phyloP scores from a whole-genome alignment of 2,113 vertebrate genomes.

The mouse (Mus musculus) region GRCm39 chr5:88960501-88961000 shows the following conservation, averaged over 20 bases:
- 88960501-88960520: background rate
- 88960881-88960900: conserved; percentile 53
- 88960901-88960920: background rate
- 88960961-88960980: background rate
- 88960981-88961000: background rate
- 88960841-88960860: background rate
- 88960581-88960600: background rate
- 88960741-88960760: conserved; percentile 59
- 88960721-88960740: conserved; percentile 21
- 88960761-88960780: conserved; percentile 82
- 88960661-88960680: background rate
- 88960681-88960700: conserved; percentile 29
- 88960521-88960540: background rate
- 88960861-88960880: conserved; percentile 23
- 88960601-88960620: background rate
- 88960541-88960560: background rate
- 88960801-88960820: background rate
- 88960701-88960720: conserved; percentile 67
- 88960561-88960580: conserved; percentile 35
- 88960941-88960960: background rate
- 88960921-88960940: conserved; percentile 52
- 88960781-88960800: conserved; percentile 12
- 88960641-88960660: background rate
- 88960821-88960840: background rate
- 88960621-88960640: background rate